Evolutionary conservation across 2,797 vertebrate genomes (phyloP).

Genomic region (Garrulus glandarius): DNA sequence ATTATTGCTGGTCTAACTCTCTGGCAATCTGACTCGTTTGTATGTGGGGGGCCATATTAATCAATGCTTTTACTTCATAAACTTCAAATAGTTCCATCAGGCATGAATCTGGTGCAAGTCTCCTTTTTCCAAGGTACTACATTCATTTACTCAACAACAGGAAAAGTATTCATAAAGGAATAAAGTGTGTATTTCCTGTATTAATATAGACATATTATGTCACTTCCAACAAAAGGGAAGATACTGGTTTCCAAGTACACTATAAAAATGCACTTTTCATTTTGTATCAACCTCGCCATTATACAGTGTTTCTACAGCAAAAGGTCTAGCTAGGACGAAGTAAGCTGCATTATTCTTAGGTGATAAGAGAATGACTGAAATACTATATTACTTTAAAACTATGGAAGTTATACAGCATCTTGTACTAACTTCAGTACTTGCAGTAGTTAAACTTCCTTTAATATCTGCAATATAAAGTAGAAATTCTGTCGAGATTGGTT

Average conservation of each 20-base stretch:
- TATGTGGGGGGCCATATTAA: not conserved
- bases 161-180: not conserved
- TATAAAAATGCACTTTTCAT: not conserved
- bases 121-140: constrained; percentile 13
- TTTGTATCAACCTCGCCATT: constrained; percentile 12
- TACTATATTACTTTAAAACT: constrained; percentile 1
- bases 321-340: constrained; percentile 28
- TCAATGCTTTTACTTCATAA: not conserved
- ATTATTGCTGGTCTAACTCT: not conserved
- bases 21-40: not conserved
- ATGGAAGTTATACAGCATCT: not conserved
- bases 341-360: constrained; percentile 32
- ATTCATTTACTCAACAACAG: constrained; percentile 18
- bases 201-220: constrained; percentile 3
- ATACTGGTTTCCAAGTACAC: not conserved
- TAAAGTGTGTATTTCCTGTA: not conserved
- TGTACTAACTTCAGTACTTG: not conserved
- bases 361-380: constrained; percentile 30
- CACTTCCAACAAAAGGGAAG: constrained; percentile 35
- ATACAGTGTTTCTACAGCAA: constrained; percentile 4
- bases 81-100: not conserved
- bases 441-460: not conserved
- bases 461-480: not conserved
- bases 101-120: not conserved
- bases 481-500: not conserved